Conservation (phyloP, 2,888 invertebrate genomes). For the Lissonota sp. region DNA sequence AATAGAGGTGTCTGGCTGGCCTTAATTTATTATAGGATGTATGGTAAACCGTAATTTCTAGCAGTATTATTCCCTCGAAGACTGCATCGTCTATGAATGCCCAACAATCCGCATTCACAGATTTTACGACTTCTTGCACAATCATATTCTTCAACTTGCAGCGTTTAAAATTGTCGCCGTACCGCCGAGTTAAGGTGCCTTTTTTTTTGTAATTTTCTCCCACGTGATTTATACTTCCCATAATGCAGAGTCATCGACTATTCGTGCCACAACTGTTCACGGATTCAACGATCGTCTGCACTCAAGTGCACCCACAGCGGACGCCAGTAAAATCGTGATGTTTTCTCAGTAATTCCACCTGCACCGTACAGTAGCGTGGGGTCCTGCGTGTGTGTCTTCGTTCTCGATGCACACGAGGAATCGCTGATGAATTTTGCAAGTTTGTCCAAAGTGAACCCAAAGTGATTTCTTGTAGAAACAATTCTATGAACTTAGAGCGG, state of each 20-base stretch:
- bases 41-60: not conserved
- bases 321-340: slow-evolving; percentile 49
- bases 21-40: not conserved
- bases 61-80: not conserved
- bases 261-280: slow-evolving; percentile 39
- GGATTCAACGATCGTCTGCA: slow-evolving; percentile 56
- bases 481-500: too few relatives aligned
- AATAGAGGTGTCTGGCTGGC: too few relatives aligned
- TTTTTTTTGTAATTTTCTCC: slow-evolving; percentile 7
- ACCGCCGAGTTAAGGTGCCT: slow-evolving; percentile 13
- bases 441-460: too few relatives aligned
- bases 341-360: slow-evolving; percentile 46
- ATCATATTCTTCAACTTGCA: slow-evolving; percentile 10
- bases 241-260: slow-evolving; percentile 54
- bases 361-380: slow-evolving; percentile 11
- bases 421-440: slow-evolving; percentile 9
- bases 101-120: slow-evolving; percentile 36
- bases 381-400: slow-evolving; percentile 9
- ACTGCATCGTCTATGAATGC: slow-evolving; percentile 37
- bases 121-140: slow-evolving; percentile 33
- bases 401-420: not conserved
- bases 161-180: slow-evolving; percentile 43
- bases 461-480: too few relatives aligned
- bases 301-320: slow-evolving; percentile 9
- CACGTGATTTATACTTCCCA: slow-evolving; percentile 54